Base-by-base conservation (phyloP, 1,140 invertebrate genomes). In the Drosophila burlai region DNA sequence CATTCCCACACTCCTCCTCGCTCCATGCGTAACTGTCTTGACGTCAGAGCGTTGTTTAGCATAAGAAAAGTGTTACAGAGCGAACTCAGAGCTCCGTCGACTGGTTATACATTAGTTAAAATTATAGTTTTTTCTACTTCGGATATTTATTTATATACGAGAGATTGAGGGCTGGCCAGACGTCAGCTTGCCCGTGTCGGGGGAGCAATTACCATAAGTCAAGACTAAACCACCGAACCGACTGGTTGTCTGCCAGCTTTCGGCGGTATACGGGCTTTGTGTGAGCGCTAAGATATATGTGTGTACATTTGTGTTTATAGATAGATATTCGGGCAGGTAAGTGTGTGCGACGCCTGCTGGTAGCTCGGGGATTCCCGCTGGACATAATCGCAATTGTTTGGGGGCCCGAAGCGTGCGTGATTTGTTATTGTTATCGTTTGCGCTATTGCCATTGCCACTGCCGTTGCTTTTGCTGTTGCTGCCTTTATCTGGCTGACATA, bases 401-500 rank as follows among this genome's bases (percentile, higher is more conserved):
- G 80, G 67, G 71, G 55, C 68, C 66, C 62, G 57, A 82, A 80
- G 82, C 80, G 75, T 83, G 81, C 62, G 43, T 69, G 81, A 66
- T 66, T 80, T 83, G 76, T 80, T 74, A 62, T 67, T 75, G 50
- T 65, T 81, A 76, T 76, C 54, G 36, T 57, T 57, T 26, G 54
- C 52, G 52, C 52, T 38, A 69, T 26, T n/a, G 36, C 36, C 13
- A 38, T 47, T 46, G 46, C 46, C 4, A 15, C 1, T 47, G 46
- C 15, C 3, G 26, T 29, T 59, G 43, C 31, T 49, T 18, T 61
- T 40, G n/a, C n/a, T 60, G 38, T 46, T 67, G 50, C 34, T 63
- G 46, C 40, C 69, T 45, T 46, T 73, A 80, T 63, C 74, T 77
- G 50, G 61, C 74, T 87, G 85, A 87, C 77, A 87, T 89, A 81